Evolutionary conservation across 2,888 invertebrate species (phyloP).

Genomic region (Willowsia nigromaculata): DNA sequence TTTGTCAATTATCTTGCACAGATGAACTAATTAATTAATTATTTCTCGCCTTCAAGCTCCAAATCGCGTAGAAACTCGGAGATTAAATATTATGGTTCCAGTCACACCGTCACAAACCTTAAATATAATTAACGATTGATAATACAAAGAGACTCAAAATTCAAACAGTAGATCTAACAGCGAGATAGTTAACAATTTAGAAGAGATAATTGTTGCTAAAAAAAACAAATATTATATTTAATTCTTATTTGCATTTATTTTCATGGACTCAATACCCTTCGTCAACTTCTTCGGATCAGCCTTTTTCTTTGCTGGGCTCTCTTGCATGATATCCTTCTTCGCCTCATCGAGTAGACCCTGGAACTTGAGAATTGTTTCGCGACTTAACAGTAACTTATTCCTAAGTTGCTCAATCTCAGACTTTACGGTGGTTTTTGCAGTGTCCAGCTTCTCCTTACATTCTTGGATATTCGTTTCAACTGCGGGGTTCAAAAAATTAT

Average conservation of each 20-base stretch:
- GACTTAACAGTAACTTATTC: slow-evolving; percentile 90
- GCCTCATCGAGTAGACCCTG: slow-evolving; percentile 77
- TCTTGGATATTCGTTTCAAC: slow-evolving; percentile 94
- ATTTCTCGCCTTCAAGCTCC: no score
- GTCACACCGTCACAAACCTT: no score
- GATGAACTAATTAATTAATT: no score
- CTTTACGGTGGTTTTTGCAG: slow-evolving; percentile 90
- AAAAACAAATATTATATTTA: background rate
- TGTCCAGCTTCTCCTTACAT: slow-evolving; percentile 87
- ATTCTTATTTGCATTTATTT: background rate
- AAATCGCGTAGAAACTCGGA: background rate
- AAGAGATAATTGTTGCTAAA: no score
- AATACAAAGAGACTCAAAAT: no score
- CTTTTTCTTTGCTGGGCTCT: slow-evolving; percentile 34
- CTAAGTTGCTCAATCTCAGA: slow-evolving; percentile 91
- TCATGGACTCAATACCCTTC: background rate
- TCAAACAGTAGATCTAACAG: no score
- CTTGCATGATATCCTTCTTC: slow-evolving; percentile 26
- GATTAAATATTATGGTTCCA: no score
- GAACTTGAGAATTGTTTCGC: slow-evolving; percentile 88
- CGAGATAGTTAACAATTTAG: no score
- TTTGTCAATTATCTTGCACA: no score
- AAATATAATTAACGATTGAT: no score
- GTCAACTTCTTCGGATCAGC: slow-evolving; percentile 2
- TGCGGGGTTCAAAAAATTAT: no score